These are phyloP conservation scores for Perca flavescens DNA, from an alignment of 2,113 vertebrate species.

Conservation along the genomic window DNA sequence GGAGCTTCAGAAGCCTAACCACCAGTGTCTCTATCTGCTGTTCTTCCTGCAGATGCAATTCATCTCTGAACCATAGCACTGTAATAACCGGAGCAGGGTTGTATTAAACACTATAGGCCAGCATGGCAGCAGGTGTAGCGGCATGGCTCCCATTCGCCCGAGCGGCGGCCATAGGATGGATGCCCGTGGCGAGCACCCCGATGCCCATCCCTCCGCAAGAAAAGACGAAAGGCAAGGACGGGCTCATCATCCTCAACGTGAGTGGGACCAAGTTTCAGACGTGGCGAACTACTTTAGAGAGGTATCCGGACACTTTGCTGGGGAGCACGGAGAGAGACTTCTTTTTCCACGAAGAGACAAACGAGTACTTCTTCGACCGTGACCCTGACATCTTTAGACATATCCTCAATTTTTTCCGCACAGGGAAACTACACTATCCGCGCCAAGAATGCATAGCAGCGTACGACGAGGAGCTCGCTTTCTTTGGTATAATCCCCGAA, in stretches of 20 bases:
- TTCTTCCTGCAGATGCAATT: slow-evolving; percentile 77
- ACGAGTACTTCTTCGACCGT: slow-evolving; percentile 98
- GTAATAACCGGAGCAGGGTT: slow-evolving; percentile 72
- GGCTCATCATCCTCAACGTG: slow-evolving; percentile 96
- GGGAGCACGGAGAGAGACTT: slow-evolving; percentile 98
- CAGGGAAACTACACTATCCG: slow-evolving; percentile 97
- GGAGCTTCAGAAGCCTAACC: slow-evolving; percentile 35
- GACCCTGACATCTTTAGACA: slow-evolving; percentile 98
- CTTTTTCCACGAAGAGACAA: slow-evolving; percentile 97
- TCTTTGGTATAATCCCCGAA: slow-evolving; percentile 98
- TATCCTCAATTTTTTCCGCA: slow-evolving; percentile 98
- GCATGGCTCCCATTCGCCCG: slow-evolving; percentile 98
- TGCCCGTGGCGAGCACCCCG: slow-evolving; percentile 97
- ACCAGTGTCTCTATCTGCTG: slow-evolving; percentile 61
- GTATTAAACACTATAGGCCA: slow-evolving; percentile 74
- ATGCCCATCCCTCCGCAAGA: slow-evolving; percentile 96
- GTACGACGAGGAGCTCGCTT: slow-evolving; percentile 97
- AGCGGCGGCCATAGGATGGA: slow-evolving; percentile 98
- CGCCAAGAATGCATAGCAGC: slow-evolving; percentile 98
- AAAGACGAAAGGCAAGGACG: slow-evolving; percentile 91
- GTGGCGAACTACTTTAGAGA: slow-evolving; percentile 95
- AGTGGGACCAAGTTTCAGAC: slow-evolving; percentile 98
- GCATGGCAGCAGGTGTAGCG: slow-evolving; percentile 97
- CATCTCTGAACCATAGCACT: slow-evolving; percentile 73
- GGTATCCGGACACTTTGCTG: slow-evolving; percentile 96